These are phyloP conservation scores for Nycticorax nycticorax DNA, from an alignment of 2,113 vertebrate species.

Conservation along the genomic window DNA sequence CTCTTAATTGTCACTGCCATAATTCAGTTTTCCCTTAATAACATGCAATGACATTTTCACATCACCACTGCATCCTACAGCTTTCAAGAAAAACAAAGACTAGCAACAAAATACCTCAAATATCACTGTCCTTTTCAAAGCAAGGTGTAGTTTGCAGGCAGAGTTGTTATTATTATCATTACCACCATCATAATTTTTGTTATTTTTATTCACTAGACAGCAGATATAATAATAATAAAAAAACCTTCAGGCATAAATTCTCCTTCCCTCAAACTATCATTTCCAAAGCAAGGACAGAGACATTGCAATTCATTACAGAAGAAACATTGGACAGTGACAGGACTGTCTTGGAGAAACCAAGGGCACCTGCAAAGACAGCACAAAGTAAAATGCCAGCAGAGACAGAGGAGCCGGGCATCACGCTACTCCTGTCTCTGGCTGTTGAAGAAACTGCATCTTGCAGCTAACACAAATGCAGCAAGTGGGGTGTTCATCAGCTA, in stretches of 20 bases:
- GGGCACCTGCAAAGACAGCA: background rate
- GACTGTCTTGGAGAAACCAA: background rate
- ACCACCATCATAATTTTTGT: background rate
- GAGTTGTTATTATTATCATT: background rate
- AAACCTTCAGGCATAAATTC: background rate
- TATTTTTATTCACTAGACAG: background rate
- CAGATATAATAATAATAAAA: background rate
- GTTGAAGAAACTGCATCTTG: background rate
- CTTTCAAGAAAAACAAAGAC: background rate
- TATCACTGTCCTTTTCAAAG: background rate
- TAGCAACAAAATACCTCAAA: background rate
- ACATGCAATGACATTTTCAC: constrained; percentile 38
- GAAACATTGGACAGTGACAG: background rate
- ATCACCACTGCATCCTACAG: background rate
- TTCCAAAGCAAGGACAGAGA: background rate
- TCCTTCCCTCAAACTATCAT: background rate
- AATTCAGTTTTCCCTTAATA: constrained; percentile 48
- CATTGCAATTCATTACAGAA: background rate
- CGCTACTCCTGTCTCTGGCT: background rate
- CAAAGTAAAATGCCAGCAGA: background rate
- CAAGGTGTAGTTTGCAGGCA: background rate
- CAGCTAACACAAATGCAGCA: background rate
- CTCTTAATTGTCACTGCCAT: constrained; percentile 30
- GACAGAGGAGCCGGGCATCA: background rate
- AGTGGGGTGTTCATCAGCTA: background rate